Percentiles rank a stretch among this genome's conserved stretches.
Conservation (phyloP, 2,888 invertebrate species). For the Bombylius major region DNA sequence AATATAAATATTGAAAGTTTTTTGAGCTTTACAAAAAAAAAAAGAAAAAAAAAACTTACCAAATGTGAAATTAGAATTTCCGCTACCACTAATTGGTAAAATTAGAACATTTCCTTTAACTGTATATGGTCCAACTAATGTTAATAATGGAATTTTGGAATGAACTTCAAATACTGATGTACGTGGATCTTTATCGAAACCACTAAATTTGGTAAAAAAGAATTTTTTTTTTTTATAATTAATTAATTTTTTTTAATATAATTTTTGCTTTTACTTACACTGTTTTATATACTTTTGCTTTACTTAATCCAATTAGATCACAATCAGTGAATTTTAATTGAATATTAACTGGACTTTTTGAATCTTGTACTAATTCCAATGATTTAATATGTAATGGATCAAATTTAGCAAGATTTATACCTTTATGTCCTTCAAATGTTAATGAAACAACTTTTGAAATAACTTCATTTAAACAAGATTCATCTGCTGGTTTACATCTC, state of each 20-base stretch:
- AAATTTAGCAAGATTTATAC: slow-evolving; percentile 22
- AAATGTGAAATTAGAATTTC: slow-evolving; percentile 19
- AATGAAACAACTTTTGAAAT: slow-evolving; percentile 4
- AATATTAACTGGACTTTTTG: slow-evolving; percentile 28
- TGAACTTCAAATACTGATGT: slow-evolving; percentile 18
- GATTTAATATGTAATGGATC: slow-evolving; percentile 29
- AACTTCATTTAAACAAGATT: slow-evolving; percentile 9
- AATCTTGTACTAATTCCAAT: slow-evolving; percentile 23
- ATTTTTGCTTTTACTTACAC: slow-evolving; percentile 17
- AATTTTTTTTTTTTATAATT: neutral
- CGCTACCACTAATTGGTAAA: slow-evolving; percentile 27
- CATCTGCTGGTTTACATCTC: slow-evolving; percentile 12
- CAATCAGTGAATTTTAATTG: slow-evolving; percentile 26
- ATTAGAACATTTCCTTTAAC: slow-evolving; percentile 26
- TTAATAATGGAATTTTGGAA: slow-evolving; percentile 19
- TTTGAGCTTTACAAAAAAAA: no score
- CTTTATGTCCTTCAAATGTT: slow-evolving; percentile 20
- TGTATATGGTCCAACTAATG: slow-evolving; percentile 24
- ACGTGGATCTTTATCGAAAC: slow-evolving; percentile 18
- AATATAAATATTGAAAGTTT: no score
- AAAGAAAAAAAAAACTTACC: slow-evolving; percentile 15
- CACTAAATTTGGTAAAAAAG: slow-evolving; percentile 16
- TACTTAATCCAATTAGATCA: slow-evolving; percentile 23
- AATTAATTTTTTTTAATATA: neutral
- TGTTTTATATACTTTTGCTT: slow-evolving; percentile 13